Evolutionary conservation across 2,797 vertebrate species (phyloP), one percentile per base, ranked within the genome.

Genomic region (Sebastes steindachneri): DNA sequence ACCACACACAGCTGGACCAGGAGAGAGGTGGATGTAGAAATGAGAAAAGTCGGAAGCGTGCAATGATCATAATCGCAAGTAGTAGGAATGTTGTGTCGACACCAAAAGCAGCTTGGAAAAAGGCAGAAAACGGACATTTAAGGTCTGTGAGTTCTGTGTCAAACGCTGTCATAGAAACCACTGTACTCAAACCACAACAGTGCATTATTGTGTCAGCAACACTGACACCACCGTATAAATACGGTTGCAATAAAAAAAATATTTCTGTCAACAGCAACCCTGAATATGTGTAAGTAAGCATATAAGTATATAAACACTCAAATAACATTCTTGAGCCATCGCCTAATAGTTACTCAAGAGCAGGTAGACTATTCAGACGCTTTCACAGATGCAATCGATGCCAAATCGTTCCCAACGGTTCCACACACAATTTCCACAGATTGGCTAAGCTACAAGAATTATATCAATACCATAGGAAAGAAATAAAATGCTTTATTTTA

Each of bases 1-100:
- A 95, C 93, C 93, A 90, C 88, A 90, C 85, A 84, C 87, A 92
- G 90, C 87, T 79, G 72, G 83, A 84, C 87, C 83, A 71, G 68
- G 63, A 68, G 66, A 91, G 84, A 83, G 82, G 57, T 62, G 37
- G 66, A 67, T 63, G 64, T 26, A 62, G 73, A 84, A 85, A 88
- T 54, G 26, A 60, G 68, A 77, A 85, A 84, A 66, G 29, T 85
- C 31, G 62, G 66, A 85, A 75, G 68, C 9, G 45, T 77, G 82
- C 79, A 71, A 78, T 45, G 58, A 73, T 80, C 66, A 67, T 86
- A 76, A 83, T 75, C 54, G 28, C 14, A 79, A 74, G 57, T 23
- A 48, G 53, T 23, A 64, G 26, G 37, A 65, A 73, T 63, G 72
- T 67, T 84, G 70, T 80, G 68, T 31, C 54, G 72, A 83, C 35